Percentiles rank a stretch among this genome's conserved stretches.
Conservation (phyloP, 1,140 invertebrate genomes). For the Schlechtendalia chinensis region DNA sequence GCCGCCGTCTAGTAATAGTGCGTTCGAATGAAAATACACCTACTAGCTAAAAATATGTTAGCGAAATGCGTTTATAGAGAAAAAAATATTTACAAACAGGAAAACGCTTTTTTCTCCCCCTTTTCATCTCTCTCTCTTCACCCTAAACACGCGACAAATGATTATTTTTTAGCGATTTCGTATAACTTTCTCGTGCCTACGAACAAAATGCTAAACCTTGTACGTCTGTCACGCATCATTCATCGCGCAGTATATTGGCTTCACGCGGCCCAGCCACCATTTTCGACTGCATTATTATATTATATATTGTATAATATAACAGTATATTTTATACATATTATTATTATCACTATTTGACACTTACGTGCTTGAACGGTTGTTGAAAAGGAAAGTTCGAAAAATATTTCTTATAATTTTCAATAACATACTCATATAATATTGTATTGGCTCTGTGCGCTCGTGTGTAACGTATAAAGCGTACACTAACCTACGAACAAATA, state of each 20-base stretch:
- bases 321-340: no score
- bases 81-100: conserved; percentile 23
- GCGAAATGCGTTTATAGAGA: neutral
- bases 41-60: neutral
- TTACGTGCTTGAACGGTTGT: conserved; percentile 5
- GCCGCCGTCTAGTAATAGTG: neutral
- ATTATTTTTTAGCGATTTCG: neutral
- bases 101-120: conserved; percentile 12
- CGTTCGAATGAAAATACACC: conserved; percentile 2
- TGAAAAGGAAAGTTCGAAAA: neutral
- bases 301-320: no score
- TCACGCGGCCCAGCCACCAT: neutral
- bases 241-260: neutral
- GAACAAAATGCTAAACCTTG: conserved; percentile 23
- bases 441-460: no score
- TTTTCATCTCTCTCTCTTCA: neutral
- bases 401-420: conserved; percentile 12
- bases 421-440: neutral
- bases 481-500: no score
- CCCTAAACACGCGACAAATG: neutral
- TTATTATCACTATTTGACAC: no score
- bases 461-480: no score
- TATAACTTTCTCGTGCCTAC: neutral
- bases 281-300: no score
- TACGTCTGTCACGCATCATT: conserved; percentile 34